These are phyloP conservation scores for Acanthiza pusilla DNA, from an alignment of 2,797 vertebrate genomes.

Conservation along the genomic window DNA sequence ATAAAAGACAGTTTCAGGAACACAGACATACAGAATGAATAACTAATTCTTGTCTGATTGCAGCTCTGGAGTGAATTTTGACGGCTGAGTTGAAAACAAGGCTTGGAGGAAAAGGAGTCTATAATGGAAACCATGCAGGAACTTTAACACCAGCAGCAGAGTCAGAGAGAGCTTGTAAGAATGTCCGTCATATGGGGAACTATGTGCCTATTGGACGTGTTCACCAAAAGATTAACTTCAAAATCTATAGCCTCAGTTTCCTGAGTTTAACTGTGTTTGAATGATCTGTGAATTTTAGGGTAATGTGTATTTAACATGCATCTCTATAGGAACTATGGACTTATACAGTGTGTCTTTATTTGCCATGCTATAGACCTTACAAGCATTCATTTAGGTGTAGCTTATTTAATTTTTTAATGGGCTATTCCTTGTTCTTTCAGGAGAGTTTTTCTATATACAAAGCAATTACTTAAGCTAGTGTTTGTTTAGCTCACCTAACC, in stretches of 20 bases:
- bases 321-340: not conserved
- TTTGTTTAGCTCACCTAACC: constrained; percentile 15
- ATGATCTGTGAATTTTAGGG: not conserved
- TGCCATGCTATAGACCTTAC: not conserved
- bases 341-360: not conserved
- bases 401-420: constrained; percentile 24
- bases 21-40: not conserved
- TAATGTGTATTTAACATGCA: not conserved
- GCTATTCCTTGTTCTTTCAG: constrained; percentile 19
- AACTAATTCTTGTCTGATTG: not conserved
- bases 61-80: not conserved
- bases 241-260: not conserved
- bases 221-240: not conserved
- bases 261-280: constrained; percentile 9
- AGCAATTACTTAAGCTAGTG: constrained; percentile 26
- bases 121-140: constrained; percentile 2
- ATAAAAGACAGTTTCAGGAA: not conserved
- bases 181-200: not conserved
- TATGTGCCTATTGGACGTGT: not conserved
- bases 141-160: not conserved
- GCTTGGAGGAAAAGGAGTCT: not conserved
- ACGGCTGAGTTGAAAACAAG: not conserved
- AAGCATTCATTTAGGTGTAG: not conserved
- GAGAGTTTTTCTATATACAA: constrained; percentile 13
- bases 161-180: not conserved